phyloP scores from a whole-genome alignment of 1,140 invertebrate species.

The Manduca sexta region DNA sequence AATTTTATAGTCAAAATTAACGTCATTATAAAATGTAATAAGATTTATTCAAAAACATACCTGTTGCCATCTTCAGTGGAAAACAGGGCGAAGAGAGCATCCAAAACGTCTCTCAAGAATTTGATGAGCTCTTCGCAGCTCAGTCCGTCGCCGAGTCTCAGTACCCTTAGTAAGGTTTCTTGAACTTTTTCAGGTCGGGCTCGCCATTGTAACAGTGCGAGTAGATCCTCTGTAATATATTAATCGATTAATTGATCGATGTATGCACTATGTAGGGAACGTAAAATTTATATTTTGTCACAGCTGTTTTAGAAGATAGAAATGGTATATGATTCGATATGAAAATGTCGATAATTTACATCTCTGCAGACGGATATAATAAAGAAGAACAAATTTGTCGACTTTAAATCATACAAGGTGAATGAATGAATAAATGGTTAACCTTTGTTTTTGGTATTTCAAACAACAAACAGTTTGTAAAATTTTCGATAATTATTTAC shows the following conservation, averaged over 20 bases:
- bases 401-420: too few relatives aligned
- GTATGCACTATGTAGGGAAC: too few relatives aligned
- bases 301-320: too few relatives aligned
- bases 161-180: slow-evolving; percentile 86
- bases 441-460: background rate
- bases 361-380: too few relatives aligned
- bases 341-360: too few relatives aligned
- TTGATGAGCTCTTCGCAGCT: slow-evolving; percentile 95
- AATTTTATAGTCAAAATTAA: too few relatives aligned
- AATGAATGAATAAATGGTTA: too few relatives aligned
- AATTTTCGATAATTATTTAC: slow-evolving; percentile 5
- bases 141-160: slow-evolving; percentile 83
- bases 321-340: too few relatives aligned
- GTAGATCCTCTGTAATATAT: slow-evolving; percentile 81
- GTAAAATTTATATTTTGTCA: too few relatives aligned
- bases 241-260: background rate
- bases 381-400: too few relatives aligned
- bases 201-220: slow-evolving; percentile 93
- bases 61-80: slow-evolving; percentile 94
- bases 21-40: too few relatives aligned
- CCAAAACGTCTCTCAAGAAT: slow-evolving; percentile 96
- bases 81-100: slow-evolving; percentile 95
- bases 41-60: too few relatives aligned
- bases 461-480: background rate
- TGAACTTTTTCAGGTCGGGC: slow-evolving; percentile 89